These are phyloP conservation scores for Rhopilema esculentum DNA, from an alignment of 30 jellyfish, hydroid and myxozoan genomes.

Conservation along the genomic window DNA sequence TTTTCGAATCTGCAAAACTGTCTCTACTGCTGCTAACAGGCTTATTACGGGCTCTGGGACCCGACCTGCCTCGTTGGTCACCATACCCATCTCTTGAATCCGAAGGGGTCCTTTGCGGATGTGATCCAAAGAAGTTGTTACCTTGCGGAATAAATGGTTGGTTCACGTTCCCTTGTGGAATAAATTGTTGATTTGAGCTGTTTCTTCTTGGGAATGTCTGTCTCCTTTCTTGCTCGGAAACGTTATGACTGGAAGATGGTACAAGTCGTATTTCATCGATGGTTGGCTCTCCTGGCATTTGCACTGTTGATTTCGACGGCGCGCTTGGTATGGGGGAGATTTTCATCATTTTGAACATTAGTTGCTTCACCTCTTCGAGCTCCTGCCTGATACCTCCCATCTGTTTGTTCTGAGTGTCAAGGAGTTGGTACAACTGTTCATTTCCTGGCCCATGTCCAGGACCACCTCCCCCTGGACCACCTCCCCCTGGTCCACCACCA, in stretches of 20 bases:
- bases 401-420: slow-evolving; percentile 72
- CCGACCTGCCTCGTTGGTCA: not conserved
- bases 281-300: not conserved
- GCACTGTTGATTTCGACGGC: slow-evolving; percentile 10
- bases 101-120: not conserved
- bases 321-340: slow-evolving; percentile 36
- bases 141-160: slow-evolving; percentile 35
- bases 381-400: slow-evolving; percentile 57
- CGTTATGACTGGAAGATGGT: not conserved
- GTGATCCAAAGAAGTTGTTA: slow-evolving; percentile 20
- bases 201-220: slow-evolving; percentile 5
- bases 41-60: not conserved
- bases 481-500: slow-evolving; percentile 73
- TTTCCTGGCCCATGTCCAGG: slow-evolving; percentile 34
- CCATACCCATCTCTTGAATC: not conserved
- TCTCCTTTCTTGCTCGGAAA: slow-evolving; percentile 19
- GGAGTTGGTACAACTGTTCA: slow-evolving; percentile 18
- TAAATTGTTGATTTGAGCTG: not conserved
- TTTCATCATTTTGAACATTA: slow-evolving; percentile 56
- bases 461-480: slow-evolving; percentile 59
- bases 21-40: not conserved
- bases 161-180: not conserved
- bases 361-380: slow-evolving; percentile 74
- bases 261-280: slow-evolving; percentile 21
- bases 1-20: slow-evolving; percentile 8